These are phyloP conservation scores for Drosophila tani DNA, from an alignment of 1,140 invertebrate genomes.

Conservation along the genomic window DNA sequence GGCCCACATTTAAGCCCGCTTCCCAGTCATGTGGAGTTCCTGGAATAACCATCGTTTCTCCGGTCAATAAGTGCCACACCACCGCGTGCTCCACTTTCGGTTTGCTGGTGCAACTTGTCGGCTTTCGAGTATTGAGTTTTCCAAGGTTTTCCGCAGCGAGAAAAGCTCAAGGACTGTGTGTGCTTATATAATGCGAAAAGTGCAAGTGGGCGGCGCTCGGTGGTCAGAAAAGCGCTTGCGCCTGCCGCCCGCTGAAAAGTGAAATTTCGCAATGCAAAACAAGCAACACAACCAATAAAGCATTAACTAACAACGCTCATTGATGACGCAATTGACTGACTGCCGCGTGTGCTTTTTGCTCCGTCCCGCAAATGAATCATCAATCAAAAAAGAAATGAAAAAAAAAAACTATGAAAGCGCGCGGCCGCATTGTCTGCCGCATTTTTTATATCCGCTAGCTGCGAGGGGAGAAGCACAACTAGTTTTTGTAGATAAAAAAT, in stretches of 20 bases:
- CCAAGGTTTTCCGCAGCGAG: background rate
- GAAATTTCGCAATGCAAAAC: conserved; percentile 45
- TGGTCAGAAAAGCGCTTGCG: conserved; percentile 43
- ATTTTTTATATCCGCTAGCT: conserved; percentile 3
- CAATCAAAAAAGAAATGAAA: conserved; percentile 30
- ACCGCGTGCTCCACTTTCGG: conserved; percentile 12
- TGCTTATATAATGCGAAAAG: conserved; percentile 45
- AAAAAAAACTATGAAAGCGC: conserved; percentile 21
- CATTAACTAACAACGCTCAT: conserved; percentile 41
- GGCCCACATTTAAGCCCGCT: conserved; percentile 7
- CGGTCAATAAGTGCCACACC: conserved; percentile 6
- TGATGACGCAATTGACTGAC: conserved; percentile 69
- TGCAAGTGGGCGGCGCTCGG: conserved; percentile 41
- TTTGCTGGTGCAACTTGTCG: background rate
- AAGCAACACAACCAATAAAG: conserved; percentile 29
- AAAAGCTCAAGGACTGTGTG: conserved; percentile 32
- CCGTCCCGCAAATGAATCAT: conserved; percentile 57
- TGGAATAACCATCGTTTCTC: conserved; percentile 4
- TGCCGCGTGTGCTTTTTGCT: conserved; percentile 74
- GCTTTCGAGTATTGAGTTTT: background rate
- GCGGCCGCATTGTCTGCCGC: conserved; percentile 38
- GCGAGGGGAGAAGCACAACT: conserved; percentile 19
- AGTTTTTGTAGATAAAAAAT: conserved; percentile 12
- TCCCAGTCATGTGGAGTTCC: conserved; percentile 31
- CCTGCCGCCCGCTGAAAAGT: conserved; percentile 35